Conservation (phyloP, 35 echinoderm and acorn worm species). For the Strongylocentrotus purpuratus region DNA sequence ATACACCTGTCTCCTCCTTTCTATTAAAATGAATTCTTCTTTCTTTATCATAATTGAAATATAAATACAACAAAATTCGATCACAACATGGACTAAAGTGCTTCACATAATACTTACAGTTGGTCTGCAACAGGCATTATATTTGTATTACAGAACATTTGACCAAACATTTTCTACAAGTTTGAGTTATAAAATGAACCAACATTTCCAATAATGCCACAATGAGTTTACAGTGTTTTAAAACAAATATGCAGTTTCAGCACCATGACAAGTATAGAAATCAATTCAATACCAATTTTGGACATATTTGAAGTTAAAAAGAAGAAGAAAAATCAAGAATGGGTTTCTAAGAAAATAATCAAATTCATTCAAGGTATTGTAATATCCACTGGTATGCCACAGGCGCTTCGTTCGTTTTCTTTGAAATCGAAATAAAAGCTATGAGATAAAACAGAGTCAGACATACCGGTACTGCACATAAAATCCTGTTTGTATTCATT, state of each 20-base stretch:
- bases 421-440: background rate
- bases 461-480: too few relatives aligned
- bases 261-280: background rate
- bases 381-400: background rate
- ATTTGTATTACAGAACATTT: background rate
- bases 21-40: background rate
- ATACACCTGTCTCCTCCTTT: background rate
- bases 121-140: background rate
- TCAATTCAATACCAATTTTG: background rate
- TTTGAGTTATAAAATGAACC: conserved; percentile 2
- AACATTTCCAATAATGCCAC: background rate
- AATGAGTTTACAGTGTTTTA: background rate
- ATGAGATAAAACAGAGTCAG: too few relatives aligned
- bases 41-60: background rate
- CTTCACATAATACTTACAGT: conserved; percentile 23
- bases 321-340: background rate
- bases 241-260: conserved; percentile 18
- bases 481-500: background rate
- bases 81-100: conserved; percentile 16
- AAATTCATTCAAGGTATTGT: background rate
- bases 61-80: conserved; percentile 2
- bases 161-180: background rate
- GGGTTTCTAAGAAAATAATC: background rate
- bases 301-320: background rate
- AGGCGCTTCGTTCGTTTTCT: background rate